Evolutionary conservation across 1,140 invertebrate species (phyloP), one percentile per base, ranked within the genome.

Genomic region (Drosophila lowei): DNA sequence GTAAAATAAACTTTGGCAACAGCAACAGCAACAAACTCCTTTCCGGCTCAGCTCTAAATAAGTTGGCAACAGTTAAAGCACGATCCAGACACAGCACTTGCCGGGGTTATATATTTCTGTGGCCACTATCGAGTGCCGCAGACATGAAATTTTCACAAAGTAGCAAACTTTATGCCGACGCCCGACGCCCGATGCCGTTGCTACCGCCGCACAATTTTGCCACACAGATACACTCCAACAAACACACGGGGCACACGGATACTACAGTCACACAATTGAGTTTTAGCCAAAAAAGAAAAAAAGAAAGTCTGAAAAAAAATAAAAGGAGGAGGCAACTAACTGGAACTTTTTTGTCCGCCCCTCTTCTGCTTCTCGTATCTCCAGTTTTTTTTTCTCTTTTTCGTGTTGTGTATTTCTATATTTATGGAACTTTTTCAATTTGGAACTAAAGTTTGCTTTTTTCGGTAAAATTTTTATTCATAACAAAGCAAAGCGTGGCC

Each of bases 361-460:
- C 64, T 34, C 85, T 85, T 83, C 84, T 77, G 55, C 50, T 59
- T 59, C 56, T 55, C 53, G 28, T 57, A 61, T 62, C 63, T 63
- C 25, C 54, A 48, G 43, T 46, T 53, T 48, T 9, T 47, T 15
- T 41, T 50, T 46, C 30, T 61, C 49, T 43, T 25, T 43, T 7
- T 43, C 21, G 41, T 64, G 54, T 74, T 70, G 72, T 72, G 83
- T 83, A 83, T 85, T 85, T 88, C 60, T 88, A 79, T 88, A 88
- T 88, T 88, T 88, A 88, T 88, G 79, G 78, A 88, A 88, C 83
- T 88, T 88, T 88, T 88, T 88, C 83, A 88, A 88, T 88, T 88
- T 88, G 83, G 64, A 83, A 88, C 77, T 89, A 88, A 88, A 88
- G 83, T 88, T 88, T 77, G 44, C 54, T 66, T 72, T 74, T 86